Conservation (phyloP, 2,888 invertebrate genomes). For the Stramonita haemastoma region DNA sequence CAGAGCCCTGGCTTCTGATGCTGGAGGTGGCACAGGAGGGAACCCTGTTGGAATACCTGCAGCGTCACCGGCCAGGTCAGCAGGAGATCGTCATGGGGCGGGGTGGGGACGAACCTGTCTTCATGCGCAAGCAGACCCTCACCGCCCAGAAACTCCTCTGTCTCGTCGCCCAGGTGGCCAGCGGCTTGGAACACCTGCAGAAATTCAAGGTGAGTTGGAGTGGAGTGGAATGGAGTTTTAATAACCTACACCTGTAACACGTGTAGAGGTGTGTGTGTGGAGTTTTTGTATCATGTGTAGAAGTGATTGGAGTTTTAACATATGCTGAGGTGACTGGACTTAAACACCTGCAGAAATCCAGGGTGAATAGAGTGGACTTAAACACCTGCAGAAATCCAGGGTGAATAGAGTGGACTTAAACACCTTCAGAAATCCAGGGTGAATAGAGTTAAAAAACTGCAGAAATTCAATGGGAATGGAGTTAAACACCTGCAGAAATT, state of each 20-base stretch:
- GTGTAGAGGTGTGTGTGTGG: background rate
- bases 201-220: slow-evolving; percentile 64
- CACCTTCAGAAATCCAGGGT: background rate
- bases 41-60: slow-evolving; percentile 64
- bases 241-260: too few relatives aligned
- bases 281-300: too few relatives aligned
- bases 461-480: background rate
- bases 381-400: too few relatives aligned
- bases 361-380: background rate
- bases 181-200: slow-evolving; percentile 66
- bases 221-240: background rate
- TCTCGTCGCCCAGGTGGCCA: slow-evolving; percentile 65
- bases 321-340: background rate
- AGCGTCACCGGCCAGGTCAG: slow-evolving; percentile 65
- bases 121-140: slow-evolving; percentile 60
- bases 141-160: slow-evolving; percentile 65
- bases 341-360: background rate
- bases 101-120: slow-evolving; percentile 56
- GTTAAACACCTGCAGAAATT: background rate
- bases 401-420: too few relatives aligned
- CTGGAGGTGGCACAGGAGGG: slow-evolving; percentile 69
- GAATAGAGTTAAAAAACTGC: background rate
- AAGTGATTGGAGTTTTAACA: background rate
- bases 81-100: slow-evolving; percentile 63
- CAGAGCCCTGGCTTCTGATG: slow-evolving; percentile 72